These are phyloP conservation scores for Gallinago undulata DNA, from an alignment of 2,113 vertebrate genomes.

Conservation along the genomic window DNA sequence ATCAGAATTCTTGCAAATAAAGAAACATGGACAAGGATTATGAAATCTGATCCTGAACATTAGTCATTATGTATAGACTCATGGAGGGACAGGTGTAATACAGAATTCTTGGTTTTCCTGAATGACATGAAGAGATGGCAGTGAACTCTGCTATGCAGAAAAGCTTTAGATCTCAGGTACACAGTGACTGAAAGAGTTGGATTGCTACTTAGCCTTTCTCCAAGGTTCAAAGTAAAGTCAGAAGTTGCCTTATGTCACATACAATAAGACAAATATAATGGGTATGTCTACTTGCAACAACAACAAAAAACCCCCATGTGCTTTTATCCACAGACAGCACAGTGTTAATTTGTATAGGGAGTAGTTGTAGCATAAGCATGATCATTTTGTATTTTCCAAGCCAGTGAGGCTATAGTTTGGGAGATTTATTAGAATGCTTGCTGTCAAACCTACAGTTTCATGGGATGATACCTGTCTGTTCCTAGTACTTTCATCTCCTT, in stretches of 20 bases:
- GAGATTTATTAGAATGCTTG: not conserved
- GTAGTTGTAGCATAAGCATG: not conserved
- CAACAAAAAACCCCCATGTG: too few species aligned
- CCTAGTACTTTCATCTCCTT: not conserved
- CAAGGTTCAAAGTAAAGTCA: too few species aligned
- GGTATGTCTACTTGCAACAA: rapidly evolving
- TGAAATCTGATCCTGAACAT: not conserved
- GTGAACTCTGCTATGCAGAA: not conserved
- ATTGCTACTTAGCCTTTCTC: too few species aligned
- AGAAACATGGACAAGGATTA: not conserved
- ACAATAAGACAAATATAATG: not conserved
- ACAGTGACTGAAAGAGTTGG: not conserved
- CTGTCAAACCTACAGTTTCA: not conserved
- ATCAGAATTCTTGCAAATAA: not conserved
- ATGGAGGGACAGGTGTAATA: not conserved
- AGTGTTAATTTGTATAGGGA: not conserved
- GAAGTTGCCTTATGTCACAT: not conserved
- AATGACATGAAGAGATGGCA: not conserved
- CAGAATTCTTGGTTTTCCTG: not conserved
- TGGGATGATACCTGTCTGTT: not conserved
- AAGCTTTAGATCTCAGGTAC: not conserved
- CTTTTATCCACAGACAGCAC: not conserved
- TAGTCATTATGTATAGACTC: not conserved
- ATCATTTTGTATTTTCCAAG: not conserved
- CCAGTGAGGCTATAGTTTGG: not conserved